Evolutionary conservation across 1,140 invertebrate genomes (phyloP), one percentile per base, ranked within the genome.

Genomic region (Pseudomyrmex pallidus): DNA sequence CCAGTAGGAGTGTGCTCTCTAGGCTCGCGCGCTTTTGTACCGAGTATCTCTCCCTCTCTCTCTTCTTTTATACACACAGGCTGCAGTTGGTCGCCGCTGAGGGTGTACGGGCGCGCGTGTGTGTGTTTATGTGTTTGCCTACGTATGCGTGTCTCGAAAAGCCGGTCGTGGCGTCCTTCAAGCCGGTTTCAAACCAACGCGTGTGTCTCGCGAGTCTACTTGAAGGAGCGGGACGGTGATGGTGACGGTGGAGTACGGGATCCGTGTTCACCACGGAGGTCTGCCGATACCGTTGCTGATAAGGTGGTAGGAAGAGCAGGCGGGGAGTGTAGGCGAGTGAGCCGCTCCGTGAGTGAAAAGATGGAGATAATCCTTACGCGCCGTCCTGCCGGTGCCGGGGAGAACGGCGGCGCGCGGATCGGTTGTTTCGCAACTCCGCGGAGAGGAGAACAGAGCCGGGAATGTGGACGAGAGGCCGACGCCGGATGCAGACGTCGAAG

Each of bases 171-270:
- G 80, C 72, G 84, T 89, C 77, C 86, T 87, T 87, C 62, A 84
- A 84, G 86, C 84, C 76, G 86, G 77, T 89, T 86, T 87, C 74
- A 85, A 86, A 82, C 85, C 74, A 86, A 86, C 87, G 87, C 83
- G 87, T 80, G 68, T 86, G 68, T 86, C 87, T 85, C 63, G 73
- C 59, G 78, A 77, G 59, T 87, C 82, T 89, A 86, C 77, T 84
- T 77, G 84, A 83, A 78, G 72, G 74, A 68, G 72, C 61, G 48
- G 82, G 63, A 73, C 74, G 74, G 22, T 25, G 54, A 52, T 66
- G 84, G 82, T 74, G 64, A 66, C 1, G 52, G 59, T n/a, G 48
- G 46, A 80, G 48, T 67, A 52, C 61, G 10, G 52, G 17, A 67
- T 35, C 35, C 22, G 62, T n/a, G 48, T 77, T 77, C 74, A 77